Evolutionary conservation across 2,888 invertebrate genomes (phyloP), one percentile per base, ranked within the genome.

Genomic region (Dynastes maya): DNA sequence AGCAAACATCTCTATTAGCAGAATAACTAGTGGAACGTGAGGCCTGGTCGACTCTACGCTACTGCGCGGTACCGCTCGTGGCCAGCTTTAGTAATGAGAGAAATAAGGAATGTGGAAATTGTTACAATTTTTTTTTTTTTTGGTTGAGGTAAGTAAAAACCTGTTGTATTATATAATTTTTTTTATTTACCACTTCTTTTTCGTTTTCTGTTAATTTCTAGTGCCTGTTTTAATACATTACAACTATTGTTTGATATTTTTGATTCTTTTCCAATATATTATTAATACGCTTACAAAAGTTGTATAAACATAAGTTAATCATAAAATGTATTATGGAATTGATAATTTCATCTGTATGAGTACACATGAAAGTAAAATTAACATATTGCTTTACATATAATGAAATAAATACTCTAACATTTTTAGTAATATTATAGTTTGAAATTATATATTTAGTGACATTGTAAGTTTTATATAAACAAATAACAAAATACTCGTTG

Each of bases 261-360:
- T 11, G 55, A 55, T 55, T 67, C 67, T 37, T 67, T 22, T 3
- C 2, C 0, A 67, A 37, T 13, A 67, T 32, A 2, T 40, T 9
- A 37, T 67, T 67, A 40, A 67, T 9, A 37, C 37, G 13, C 6
- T 37, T 67, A 40, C 67, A 67, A 37, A 67, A 45, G 40, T 45
- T 40, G n/a, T 67, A 37, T 67, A 67, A 40, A n/a, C 40, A 40
- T 40, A 67, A n/a, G 37, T 16, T 37, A 22, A 67, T 45, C 2
- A 67, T 22, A 37, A 40, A 16, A 67, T 67, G 11, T 67, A 67
- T 40, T 9, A 67, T 67, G 8, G 6, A 67, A 67, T 67, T 37
- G 13, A 37, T 11, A 32, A 67, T 32, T 45, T 29, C 67, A 16
- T 67, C 67, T n/a, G 29, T 67, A 40, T 67, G 40, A 40, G 29